Percentiles rank a stretch among this genome's conserved stretches.
These are phyloP conservation scores for Penaeus monodon DNA, from an alignment of 2,888 invertebrate species.

Conservation along the genomic window DNA sequence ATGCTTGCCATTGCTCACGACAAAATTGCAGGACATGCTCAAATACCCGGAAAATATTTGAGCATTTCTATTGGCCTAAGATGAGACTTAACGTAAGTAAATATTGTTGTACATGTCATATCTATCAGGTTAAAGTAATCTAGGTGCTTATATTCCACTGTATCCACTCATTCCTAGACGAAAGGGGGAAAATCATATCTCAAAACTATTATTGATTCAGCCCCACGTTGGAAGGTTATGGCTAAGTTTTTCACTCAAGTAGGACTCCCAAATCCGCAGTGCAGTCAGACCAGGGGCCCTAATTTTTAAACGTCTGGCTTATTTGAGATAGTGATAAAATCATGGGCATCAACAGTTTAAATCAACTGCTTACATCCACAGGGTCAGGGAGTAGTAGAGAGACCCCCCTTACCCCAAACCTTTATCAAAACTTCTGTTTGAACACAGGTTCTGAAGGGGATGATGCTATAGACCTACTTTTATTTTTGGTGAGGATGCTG, in stretches of 20 bases:
- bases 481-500: constrained; percentile 10
- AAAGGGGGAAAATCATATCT: background rate
- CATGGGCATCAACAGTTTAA: background rate
- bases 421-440: background rate
- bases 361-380: constrained; percentile 18
- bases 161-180: background rate
- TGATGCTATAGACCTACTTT: constrained; percentile 11
- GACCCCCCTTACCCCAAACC: constrained; percentile 3
- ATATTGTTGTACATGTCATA: background rate
- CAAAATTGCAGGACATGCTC: too few species aligned
- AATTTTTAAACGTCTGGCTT: constrained; percentile 29
- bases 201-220: too few species aligned
- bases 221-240: too few species aligned
- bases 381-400: constrained; percentile 12
- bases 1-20: too few species aligned
- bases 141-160: background rate
- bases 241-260: constrained; percentile 1
- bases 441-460: constrained; percentile 10
- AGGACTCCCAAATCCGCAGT: background rate
- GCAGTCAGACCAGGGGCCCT: constrained; percentile 29
- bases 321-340: constrained; percentile 13
- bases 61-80: too few species aligned
- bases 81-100: too few species aligned
- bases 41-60: too few species aligned
- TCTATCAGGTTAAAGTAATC: background rate